Evolutionary conservation across 2,113 vertebrate species (phyloP).

Genomic region (Siniperca chuatsi): DNA sequence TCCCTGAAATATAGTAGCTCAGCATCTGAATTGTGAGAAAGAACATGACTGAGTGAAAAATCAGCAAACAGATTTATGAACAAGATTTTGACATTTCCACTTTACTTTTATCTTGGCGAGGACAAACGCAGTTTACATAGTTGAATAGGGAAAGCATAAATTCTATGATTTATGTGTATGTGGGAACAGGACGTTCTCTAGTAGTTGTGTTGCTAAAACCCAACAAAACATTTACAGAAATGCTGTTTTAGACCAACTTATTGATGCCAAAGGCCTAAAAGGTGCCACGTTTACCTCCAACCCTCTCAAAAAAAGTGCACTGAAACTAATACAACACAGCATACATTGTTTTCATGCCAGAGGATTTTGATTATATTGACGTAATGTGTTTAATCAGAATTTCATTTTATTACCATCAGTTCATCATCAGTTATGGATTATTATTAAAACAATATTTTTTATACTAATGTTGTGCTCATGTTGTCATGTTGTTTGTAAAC

Average conservation of each 20-base stretch:
- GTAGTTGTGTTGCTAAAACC: conserved; percentile 17
- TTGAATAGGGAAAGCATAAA: conserved; percentile 6
- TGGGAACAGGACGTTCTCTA: background rate
- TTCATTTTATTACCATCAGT: conserved; percentile 30
- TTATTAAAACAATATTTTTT: conserved; percentile 12
- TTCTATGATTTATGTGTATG: conserved; percentile 19
- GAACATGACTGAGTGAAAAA: background rate
- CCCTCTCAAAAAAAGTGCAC: background rate
- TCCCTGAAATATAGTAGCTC: background rate
- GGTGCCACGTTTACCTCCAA: conserved; percentile 20
- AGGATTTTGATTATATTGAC: conserved; percentile 46
- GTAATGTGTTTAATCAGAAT: conserved; percentile 54
- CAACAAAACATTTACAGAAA: conserved; percentile 17
- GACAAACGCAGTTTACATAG: conserved; percentile 8
- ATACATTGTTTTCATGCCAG: conserved; percentile 28
- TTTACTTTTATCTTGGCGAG: conserved; percentile 16
- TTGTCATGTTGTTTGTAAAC: conserved; percentile 40
- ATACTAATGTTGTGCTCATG: conserved; percentile 16
- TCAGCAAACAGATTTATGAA: conserved; percentile 25
- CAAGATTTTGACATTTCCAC: conserved; percentile 18
- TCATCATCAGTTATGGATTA: conserved; percentile 15
- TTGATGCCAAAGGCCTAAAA: conserved; percentile 23
- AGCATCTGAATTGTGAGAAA: background rate
- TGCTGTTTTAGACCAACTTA: conserved; percentile 3
- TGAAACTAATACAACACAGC: conserved; percentile 27